A percentile compares a stretch with the other conserved stretches of the same genome.
phyloP scores from a whole-genome alignment of 2,113 vertebrate genomes.

The Bubo bubo region DNA sequence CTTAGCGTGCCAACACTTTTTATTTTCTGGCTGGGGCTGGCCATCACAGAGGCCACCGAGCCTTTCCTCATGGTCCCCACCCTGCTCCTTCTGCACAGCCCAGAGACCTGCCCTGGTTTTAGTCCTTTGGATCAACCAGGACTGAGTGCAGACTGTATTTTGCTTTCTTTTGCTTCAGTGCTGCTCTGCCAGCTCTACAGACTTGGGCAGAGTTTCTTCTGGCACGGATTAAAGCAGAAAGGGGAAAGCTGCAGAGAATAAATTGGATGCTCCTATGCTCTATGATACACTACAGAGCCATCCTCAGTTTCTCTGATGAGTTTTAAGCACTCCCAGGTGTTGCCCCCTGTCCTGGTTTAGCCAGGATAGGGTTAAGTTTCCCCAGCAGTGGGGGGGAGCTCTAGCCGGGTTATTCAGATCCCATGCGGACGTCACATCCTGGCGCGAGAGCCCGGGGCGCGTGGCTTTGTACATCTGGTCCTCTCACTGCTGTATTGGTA shows the following conservation, averaged over 20 bases:
- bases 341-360: too few species aligned
- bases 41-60: background rate
- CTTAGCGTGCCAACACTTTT: background rate
- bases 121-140: background rate
- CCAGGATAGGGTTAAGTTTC: too few species aligned
- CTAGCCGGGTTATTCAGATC: too few species aligned
- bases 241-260: background rate
- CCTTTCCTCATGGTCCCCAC: background rate
- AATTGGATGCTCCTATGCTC: background rate
- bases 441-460: too few species aligned
- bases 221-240: background rate
- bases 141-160: background rate
- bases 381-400: too few species aligned
- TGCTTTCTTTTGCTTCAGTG: background rate
- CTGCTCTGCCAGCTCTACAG: background rate
- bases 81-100: background rate
- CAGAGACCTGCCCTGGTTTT: background rate
- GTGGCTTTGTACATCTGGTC: too few species aligned
- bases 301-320: background rate
- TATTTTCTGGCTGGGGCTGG: background rate
- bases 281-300: rapidly evolving
- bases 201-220: background rate
- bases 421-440: too few species aligned
- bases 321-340: background rate
- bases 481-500: too few species aligned